Base-by-base conservation (phyloP, 2,888 invertebrate species). In the Caenorhabditis macrosperma region DNA sequence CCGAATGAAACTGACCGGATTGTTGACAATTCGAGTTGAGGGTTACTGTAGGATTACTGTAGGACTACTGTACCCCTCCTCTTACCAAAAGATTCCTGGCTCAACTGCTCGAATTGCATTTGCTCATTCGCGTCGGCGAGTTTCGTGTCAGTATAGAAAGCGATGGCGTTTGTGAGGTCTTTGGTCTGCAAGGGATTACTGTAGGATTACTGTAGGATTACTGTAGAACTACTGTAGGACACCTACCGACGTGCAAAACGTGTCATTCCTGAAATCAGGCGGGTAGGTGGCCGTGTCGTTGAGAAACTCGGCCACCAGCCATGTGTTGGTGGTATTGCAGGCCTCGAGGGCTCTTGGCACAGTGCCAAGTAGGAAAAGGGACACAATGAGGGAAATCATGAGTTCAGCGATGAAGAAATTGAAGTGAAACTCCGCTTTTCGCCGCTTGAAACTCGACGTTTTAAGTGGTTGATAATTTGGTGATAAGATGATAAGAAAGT, bases 271-370 rank as follows among this genome's bases (percentile, higher is more conserved):
- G 63, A 35, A 24, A 63, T 22, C 20, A 15, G 48, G 1, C 1
- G 66, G 66, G 22, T 20, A 41, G 12, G 66, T 66, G 1, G 66
- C 41, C 0, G 17, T n/a, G 30, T 38, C 24, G 26, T 54, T 24
- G 10, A 66, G 10, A 10, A 55, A 55, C 17, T 66, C 66, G 2
- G 55, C 30, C 7, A 66, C 55, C 5, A 55, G n/a, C 66, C 66
- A 66, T 7, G 66, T 66, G 33, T 66, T 66, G 17, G 54, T 66
- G n/a, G 44, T 20, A 28, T 52, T 66, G 30, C 54, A 66, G 12
- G 17, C n/a, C n/a, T n/a, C 22, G 20, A 46, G 7, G 12, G 22
- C n/a, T n/a, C n/a, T n/a, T n/a, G n/a, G n/a, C n/a, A n/a, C 33
- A 7, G 24, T 15, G 24, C 30, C 12, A n/a, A 35, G 33, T 12